phyloP scores from a whole-genome alignment of 30 jellyfish, hydroid and myxozoan species.

The Aurelia coerulea region DNA sequence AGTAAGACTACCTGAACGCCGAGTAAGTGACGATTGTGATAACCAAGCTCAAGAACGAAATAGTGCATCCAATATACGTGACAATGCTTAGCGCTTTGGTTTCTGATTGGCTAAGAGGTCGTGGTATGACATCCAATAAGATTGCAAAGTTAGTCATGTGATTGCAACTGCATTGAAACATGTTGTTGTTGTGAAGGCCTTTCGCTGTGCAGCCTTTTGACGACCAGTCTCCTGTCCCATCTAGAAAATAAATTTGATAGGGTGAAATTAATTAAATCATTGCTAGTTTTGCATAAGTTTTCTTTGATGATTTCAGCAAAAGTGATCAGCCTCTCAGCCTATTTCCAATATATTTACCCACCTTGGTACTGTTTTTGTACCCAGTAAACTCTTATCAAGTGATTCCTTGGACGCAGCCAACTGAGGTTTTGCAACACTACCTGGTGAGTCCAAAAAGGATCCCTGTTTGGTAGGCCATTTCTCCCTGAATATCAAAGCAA shows the following conservation, averaged over 20 bases:
- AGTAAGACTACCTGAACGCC: constrained; percentile 6
- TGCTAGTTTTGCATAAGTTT: too few relatives aligned
- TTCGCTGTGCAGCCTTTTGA: constrained; percentile 24
- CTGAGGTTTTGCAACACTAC: too few relatives aligned
- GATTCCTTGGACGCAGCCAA: too few relatives aligned
- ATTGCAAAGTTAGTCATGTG: constrained; percentile 63
- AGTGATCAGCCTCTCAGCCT: too few relatives aligned
- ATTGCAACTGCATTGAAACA: constrained; percentile 46
- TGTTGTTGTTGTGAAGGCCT: constrained; percentile 22
- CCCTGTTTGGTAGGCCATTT: too few relatives aligned
- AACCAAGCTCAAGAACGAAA: constrained; percentile 17
- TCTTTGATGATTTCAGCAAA: too few relatives aligned
- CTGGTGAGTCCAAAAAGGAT: too few relatives aligned
- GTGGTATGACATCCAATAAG: constrained; percentile 29
- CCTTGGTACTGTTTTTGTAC: too few relatives aligned
- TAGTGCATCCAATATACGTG: constrained; percentile 34
- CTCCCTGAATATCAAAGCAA: too few relatives aligned
- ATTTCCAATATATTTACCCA: too few relatives aligned
- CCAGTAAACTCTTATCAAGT: too few relatives aligned
- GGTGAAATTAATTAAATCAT: too few relatives aligned
- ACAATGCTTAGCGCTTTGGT: constrained; percentile 12
- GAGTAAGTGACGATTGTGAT: constrained; percentile 3
- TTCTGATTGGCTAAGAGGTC: constrained; percentile 23
- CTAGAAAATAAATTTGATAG: neutral
- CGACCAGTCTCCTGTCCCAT: constrained; percentile 44